These are phyloP conservation scores for Oreocharis arfaki DNA, from an alignment of 2,113 vertebrate genomes.

Conservation along the genomic window DNA sequence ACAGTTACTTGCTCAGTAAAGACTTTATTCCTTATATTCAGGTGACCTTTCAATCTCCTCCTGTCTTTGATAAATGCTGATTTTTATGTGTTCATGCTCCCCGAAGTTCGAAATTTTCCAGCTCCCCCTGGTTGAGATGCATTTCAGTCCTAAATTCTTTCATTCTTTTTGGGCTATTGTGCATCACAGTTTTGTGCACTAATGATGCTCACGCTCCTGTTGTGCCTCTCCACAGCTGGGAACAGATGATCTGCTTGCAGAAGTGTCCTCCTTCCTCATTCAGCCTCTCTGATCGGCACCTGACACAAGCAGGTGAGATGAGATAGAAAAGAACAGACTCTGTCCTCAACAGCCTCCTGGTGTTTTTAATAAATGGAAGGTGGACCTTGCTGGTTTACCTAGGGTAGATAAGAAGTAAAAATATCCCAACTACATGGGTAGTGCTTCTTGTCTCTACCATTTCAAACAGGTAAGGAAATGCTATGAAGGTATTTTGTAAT, in stretches of 20 bases:
- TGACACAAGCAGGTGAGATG: not conserved
- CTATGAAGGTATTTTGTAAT: not conserved
- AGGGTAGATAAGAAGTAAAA: not conserved
- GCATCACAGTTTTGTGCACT: not conserved
- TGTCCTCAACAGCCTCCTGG: not conserved
- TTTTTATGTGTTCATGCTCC: not conserved
- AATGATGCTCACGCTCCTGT: not conserved
- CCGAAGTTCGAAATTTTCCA: not conserved
- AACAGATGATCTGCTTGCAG: not conserved
- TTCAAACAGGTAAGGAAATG: not conserved
- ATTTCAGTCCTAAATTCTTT: not conserved
- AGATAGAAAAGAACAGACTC: not conserved
- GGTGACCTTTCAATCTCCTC: not conserved
- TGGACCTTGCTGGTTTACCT: not conserved
- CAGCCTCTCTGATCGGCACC: not conserved
- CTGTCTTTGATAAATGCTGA: not conserved
- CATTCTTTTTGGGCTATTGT: not conserved
- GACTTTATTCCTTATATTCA: not conserved
- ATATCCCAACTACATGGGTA: not conserved
- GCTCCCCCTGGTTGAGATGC: not conserved
- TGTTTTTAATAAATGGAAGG: not conserved
- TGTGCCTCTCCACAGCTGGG: rapidly evolving
- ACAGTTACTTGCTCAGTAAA: not conserved
- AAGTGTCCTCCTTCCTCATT: not conserved
- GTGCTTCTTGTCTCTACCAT: not conserved